phyloP scores from a whole-genome alignment of 1,140 invertebrate genomes.

The Macrosteles quadrilineatus region DNA sequence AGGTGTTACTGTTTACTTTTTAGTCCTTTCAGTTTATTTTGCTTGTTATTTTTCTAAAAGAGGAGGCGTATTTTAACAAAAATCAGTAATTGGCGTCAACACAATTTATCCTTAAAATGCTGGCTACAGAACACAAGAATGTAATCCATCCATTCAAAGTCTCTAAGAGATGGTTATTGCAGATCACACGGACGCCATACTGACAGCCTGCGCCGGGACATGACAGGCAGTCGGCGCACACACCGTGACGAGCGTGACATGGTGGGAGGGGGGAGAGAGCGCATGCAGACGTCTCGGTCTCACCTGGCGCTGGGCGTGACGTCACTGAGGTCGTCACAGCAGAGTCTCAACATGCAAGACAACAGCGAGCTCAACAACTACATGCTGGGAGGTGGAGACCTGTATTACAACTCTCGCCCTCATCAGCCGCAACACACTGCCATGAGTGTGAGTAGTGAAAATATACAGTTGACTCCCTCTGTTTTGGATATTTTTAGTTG shows the following conservation, averaged over 20 bases:
- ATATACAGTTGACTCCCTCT: no score
- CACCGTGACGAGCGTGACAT: constrained; percentile 44
- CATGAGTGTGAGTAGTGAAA: constrained; percentile 17
- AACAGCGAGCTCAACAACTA: constrained; percentile 22
- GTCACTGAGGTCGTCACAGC: constrained; percentile 39
- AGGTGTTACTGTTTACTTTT: no score
- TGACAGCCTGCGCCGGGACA: constrained; percentile 26
- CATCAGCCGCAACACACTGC: not conserved
- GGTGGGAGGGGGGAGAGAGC: constrained; percentile 65
- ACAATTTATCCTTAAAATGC: no score
- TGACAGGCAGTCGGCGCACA: constrained; percentile 26
- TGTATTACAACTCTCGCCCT: constrained; percentile 76
- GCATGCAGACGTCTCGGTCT: constrained; percentile 67
- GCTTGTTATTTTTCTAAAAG: no score
- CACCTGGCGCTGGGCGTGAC: constrained; percentile 65
- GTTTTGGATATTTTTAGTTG: no score
- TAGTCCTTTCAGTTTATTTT: no score
- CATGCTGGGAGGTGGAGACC: constrained; percentile 51
- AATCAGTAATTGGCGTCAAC: no score
- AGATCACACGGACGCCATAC: constrained; percentile 11
- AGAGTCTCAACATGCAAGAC: constrained; percentile 49
- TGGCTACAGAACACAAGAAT: no score
- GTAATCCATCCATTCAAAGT: no score
- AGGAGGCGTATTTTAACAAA: no score
- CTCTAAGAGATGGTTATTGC: no score